These are phyloP conservation scores for Eucera pruinosa DNA, from an alignment of 2,888 invertebrate species.

Conservation along the genomic window DNA sequence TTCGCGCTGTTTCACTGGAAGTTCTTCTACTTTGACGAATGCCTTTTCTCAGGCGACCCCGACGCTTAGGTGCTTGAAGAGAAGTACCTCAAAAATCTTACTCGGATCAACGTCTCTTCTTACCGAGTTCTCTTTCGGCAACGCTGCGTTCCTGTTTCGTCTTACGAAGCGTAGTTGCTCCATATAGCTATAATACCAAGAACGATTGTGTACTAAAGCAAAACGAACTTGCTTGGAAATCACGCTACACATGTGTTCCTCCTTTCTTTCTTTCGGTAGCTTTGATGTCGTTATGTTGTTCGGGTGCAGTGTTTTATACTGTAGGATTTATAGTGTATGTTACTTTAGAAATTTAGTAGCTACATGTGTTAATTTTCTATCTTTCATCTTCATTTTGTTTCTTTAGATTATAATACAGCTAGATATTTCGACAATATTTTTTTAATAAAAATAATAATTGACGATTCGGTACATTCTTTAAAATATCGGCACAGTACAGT, in stretches of 20 bases:
- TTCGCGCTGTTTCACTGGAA: conserved; percentile 1
- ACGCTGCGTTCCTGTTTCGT: background rate
- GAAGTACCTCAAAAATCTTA: conserved; percentile 42
- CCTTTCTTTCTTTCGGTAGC: background rate
- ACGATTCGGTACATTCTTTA: too few species aligned
- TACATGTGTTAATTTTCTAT: too few species aligned
- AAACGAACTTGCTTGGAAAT: conserved; percentile 1
- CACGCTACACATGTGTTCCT: conserved; percentile 7
- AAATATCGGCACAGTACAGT: too few species aligned
- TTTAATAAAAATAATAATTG: too few species aligned
- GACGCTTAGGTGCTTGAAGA: conserved; percentile 38
- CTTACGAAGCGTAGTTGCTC: background rate
- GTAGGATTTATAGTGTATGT: background rate
- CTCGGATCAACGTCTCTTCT: conserved; percentile 44
- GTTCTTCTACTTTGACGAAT: conserved; percentile 10
- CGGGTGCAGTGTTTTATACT: background rate
- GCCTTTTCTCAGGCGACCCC: conserved; percentile 17
- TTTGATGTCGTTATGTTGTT: background rate
- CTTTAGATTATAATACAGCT: too few species aligned
- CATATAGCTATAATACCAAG: background rate
- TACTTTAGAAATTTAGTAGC: too few species aligned
- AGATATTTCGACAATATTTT: too few species aligned
- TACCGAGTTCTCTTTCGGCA: conserved; percentile 21
- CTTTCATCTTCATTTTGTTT: too few species aligned
- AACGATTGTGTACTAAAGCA: conserved; percentile 1